Conservation (phyloP, 2,797 vertebrate species). For the Botia kubotai region DNA sequence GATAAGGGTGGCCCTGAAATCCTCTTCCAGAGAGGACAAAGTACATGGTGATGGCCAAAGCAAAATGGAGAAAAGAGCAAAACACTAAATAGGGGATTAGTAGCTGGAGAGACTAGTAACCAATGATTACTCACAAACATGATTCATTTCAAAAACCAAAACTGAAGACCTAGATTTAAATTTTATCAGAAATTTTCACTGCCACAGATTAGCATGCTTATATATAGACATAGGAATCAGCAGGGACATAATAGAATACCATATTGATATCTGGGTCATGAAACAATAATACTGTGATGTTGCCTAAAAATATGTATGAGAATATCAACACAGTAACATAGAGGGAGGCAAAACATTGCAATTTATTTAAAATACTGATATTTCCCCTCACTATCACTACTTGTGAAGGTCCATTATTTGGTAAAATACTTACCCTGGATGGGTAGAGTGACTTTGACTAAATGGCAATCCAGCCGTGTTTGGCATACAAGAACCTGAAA, state of each 20-base stretch:
- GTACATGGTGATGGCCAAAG: slow-evolving; percentile 7
- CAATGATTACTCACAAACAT: not conserved
- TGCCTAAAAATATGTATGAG: not conserved
- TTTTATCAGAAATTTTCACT: not conserved
- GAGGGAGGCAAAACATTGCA: not conserved
- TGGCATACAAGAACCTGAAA: slow-evolving; percentile 92
- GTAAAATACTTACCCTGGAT: slow-evolving; percentile 82
- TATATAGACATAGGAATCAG: not conserved
- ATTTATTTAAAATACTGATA: not conserved
- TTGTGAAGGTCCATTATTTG: not conserved
- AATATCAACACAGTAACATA: not conserved
- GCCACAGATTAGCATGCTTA: not conserved
- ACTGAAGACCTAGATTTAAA: not conserved
- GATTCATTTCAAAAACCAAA: not conserved
- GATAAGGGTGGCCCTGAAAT: slow-evolving; percentile 89
- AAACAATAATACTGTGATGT: too few relatives aligned
- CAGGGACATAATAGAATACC: not conserved
- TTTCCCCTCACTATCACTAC: not conserved
- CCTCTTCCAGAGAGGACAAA: slow-evolving; percentile 66
- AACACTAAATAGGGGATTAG: not conserved
- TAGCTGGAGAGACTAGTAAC: not conserved
- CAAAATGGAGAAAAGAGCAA: not conserved
- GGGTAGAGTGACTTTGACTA: slow-evolving; percentile 78
- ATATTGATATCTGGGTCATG: too few relatives aligned
- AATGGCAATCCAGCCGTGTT: slow-evolving; percentile 85